Percentiles rank a stretch among this genome's conserved stretches.
Evolutionary conservation across 2,113 vertebrate species (phyloP).

Genomic region (Junco hyemalis): DNA sequence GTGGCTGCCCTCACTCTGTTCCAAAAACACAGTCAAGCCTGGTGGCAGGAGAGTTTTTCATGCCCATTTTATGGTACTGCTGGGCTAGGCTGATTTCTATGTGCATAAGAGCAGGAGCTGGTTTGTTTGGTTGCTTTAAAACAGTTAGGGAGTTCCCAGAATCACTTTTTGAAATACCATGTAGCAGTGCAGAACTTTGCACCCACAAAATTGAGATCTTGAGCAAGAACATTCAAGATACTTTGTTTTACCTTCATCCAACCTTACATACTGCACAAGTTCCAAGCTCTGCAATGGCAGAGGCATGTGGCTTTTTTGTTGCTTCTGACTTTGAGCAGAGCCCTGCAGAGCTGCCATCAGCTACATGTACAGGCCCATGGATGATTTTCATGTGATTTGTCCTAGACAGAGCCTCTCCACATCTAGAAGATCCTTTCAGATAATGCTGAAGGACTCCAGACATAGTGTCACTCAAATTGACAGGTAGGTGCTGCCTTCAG

Average conservation of each 20-base stretch:
- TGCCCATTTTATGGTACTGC: background rate
- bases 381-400: background rate
- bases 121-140: background rate
- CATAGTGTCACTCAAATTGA: background rate
- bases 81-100: background rate
- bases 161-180: background rate
- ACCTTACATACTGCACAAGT: background rate
- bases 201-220: background rate
- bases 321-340: background rate
- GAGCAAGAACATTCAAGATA: background rate
- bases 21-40: background rate
- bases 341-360: background rate
- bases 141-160: background rate
- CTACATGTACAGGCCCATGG: background rate
- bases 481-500: background rate
- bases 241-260: background rate
- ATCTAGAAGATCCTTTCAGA: background rate
- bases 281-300: background rate
- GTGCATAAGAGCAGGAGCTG: background rate
- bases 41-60: background rate
- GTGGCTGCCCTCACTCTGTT: background rate
- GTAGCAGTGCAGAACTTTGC: background rate
- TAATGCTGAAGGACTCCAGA: background rate
- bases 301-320: background rate
- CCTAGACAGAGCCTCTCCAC: background rate